phyloP scores from a whole-genome alignment of 2,888 invertebrate genomes.

The Dugesia japonica region DNA sequence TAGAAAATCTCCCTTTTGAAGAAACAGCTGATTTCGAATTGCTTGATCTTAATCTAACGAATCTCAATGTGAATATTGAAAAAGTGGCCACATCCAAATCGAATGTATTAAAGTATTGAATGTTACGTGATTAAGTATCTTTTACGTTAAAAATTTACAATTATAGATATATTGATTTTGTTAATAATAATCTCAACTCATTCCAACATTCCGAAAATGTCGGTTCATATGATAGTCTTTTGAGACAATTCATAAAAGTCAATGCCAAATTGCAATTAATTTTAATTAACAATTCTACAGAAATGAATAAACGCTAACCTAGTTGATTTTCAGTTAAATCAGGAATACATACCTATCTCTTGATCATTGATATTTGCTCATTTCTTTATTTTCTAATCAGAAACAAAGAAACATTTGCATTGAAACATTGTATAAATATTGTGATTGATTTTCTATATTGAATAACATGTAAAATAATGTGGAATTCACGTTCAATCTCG shows the following conservation, averaged over 20 bases:
- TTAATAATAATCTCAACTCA: constrained; percentile 8
- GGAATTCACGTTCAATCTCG: too few relatives aligned
- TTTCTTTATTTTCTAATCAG: background rate
- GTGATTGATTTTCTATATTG: too few relatives aligned
- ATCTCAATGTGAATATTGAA: background rate
- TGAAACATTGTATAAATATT: too few relatives aligned
- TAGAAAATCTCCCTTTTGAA: background rate
- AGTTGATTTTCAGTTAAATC: background rate
- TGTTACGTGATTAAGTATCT: background rate
- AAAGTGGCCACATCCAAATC: background rate
- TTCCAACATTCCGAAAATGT: background rate
- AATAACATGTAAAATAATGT: too few relatives aligned
- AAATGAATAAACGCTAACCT: background rate
- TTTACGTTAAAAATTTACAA: background rate
- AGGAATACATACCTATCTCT: background rate
- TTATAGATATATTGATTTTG: background rate
- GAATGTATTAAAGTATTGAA: background rate
- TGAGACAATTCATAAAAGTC: background rate
- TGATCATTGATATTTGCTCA: constrained; percentile 10
- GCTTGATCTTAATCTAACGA: background rate
- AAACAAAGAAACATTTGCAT: too few relatives aligned
- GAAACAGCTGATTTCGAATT: background rate
- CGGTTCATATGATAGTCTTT: background rate
- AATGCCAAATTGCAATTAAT: background rate
- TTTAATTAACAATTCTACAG: background rate